Evolutionary conservation across 2,113 vertebrate genomes (phyloP).

Genomic region (Ctenomys sociabilis): DNA sequence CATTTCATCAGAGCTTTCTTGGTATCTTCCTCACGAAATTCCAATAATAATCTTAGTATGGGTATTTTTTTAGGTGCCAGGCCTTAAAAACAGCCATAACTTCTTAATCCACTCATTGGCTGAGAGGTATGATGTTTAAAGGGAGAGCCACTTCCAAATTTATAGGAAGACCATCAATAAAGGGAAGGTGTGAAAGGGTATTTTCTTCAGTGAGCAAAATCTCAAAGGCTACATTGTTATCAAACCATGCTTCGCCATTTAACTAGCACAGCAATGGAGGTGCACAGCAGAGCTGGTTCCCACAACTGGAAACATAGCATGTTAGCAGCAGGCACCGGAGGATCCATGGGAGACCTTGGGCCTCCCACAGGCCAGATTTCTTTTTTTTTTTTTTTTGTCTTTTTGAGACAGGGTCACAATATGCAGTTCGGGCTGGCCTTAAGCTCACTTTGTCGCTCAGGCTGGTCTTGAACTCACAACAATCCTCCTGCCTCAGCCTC

Average conservation of each 20-base stretch:
- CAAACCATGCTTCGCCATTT: neutral
- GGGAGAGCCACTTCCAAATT: neutral
- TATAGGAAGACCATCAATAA: neutral
- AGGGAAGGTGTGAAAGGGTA: neutral
- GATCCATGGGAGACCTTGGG: neutral
- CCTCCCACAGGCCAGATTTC: neutral
- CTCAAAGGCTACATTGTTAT: neutral
- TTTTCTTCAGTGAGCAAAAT: neutral
- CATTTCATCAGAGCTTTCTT: neutral
- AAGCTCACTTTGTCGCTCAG: too few relatives aligned
- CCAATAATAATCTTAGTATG: neutral
- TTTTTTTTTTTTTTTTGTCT: too few relatives aligned
- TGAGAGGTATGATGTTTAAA: neutral
- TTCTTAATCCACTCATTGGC: neutral
- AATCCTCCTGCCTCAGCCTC: too few relatives aligned
- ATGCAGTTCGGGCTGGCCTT: too few relatives aligned
- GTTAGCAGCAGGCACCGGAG: neutral
- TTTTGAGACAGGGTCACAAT: too few relatives aligned
- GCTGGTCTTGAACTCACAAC: too few relatives aligned
- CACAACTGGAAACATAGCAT: neutral
- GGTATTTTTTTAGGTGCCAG: neutral
- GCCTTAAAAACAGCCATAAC: neutral
- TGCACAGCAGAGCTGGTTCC: neutral
- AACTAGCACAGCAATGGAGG: neutral
- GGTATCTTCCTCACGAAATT: neutral